phyloP scores from a whole-genome alignment of 2,888 invertebrate genomes.

The Cephus runcator region DNA sequence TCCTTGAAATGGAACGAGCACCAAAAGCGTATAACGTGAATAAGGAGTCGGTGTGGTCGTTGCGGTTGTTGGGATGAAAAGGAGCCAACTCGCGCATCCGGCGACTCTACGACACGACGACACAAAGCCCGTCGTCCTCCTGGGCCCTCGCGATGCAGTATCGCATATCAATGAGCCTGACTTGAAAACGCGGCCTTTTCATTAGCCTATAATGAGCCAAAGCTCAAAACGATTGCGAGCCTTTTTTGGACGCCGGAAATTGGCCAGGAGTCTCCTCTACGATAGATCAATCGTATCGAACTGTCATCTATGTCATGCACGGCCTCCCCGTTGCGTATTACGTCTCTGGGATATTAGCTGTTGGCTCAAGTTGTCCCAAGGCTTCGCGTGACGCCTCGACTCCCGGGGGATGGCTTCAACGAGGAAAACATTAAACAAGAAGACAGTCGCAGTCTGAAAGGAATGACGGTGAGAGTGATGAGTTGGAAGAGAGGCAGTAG shows the following conservation, averaged over 20 bases:
- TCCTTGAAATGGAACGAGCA: not conserved
- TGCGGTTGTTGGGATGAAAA: conserved; percentile 40
- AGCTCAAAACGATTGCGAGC: conserved; percentile 13
- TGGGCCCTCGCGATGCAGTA: conserved; percentile 27
- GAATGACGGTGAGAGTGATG: not conserved
- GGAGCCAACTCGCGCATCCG: conserved; percentile 47
- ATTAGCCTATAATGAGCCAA: conserved; percentile 35
- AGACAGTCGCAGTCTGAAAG: not conserved
- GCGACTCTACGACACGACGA: conserved; percentile 33
- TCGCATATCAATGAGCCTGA: conserved; percentile 49
- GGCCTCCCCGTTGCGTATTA: not conserved
- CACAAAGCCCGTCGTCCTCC: conserved; percentile 43
- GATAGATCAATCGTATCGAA: not conserved
- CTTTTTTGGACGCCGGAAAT: conserved; percentile 18
- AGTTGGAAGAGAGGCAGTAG: not conserved
- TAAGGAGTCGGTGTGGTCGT: conserved; percentile 2
- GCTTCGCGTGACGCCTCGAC: not conserved
- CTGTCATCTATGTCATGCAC: not conserved
- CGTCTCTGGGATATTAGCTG: not conserved
- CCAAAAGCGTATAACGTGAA: conserved; percentile 6
- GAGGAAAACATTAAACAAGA: not conserved
- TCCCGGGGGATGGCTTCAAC: not conserved
- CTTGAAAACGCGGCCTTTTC: conserved; percentile 37
- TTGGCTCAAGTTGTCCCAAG: not conserved
- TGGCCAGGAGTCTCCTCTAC: not conserved